phyloP scores from a whole-genome alignment of 2,797 vertebrate genomes.

The Thamnophis elegans region DNA sequence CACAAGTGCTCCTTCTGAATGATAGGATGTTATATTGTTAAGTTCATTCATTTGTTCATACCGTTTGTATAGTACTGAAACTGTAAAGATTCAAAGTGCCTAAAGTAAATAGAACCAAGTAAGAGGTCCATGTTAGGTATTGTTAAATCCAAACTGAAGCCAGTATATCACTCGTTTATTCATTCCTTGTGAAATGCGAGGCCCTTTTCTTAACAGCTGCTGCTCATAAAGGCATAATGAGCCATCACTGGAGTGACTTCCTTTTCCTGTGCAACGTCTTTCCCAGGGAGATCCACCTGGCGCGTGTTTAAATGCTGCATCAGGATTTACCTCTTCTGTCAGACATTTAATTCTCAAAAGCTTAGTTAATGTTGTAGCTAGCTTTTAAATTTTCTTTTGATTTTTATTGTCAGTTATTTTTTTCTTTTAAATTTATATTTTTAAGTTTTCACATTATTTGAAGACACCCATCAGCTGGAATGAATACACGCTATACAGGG shows the following conservation, averaged over 20 bases:
- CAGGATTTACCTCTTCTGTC: not conserved
- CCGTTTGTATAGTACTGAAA: not conserved
- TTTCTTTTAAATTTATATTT: not conserved
- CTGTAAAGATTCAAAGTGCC: not conserved
- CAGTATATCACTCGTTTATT: not conserved
- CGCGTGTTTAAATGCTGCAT: not conserved
- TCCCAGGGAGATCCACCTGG: not conserved
- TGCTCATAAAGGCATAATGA: not conserved
- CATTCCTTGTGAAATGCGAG: not conserved
- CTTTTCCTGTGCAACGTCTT: not conserved
- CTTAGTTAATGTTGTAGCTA: not conserved
- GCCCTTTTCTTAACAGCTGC: not conserved
- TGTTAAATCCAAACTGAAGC: not conserved
- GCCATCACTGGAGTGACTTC: not conserved
- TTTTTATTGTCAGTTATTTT: not conserved
- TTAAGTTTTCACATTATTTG: not conserved
- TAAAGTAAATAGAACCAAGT: not conserved
- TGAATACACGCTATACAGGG: not conserved
- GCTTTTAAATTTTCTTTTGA: not conserved
- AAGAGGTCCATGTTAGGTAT: not conserved
- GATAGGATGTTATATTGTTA: not conserved
- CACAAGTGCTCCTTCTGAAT: not conserved
- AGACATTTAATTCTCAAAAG: not conserved
- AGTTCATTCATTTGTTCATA: not conserved
- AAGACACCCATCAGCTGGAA: not conserved